A percentile compares a stretch with the other conserved stretches of the same genome.
These are phyloP conservation scores for Lasioglossum albipes DNA, from an alignment of 1,140 invertebrate species.

Conservation along the genomic window DNA sequence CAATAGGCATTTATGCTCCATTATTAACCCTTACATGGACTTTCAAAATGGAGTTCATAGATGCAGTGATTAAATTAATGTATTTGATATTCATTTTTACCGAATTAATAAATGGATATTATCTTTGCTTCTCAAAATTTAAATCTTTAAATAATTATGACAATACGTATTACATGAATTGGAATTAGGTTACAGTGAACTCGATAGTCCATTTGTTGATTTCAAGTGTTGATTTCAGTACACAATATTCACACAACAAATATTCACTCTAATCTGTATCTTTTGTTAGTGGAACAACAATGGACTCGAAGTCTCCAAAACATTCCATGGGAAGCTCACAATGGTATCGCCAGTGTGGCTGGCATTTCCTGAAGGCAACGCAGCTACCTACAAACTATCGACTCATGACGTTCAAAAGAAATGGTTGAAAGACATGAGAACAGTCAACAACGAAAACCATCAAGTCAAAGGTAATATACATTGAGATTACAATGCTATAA, in stretches of 20 bases:
- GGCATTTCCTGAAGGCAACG: constrained; percentile 85
- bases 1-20: too few species aligned
- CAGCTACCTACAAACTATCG: constrained; percentile 83
- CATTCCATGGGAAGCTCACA: constrained; percentile 93
- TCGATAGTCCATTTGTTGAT: too few species aligned
- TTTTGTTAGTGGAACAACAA: constrained; percentile 94
- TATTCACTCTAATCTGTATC: not conserved
- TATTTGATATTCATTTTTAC: too few species aligned
- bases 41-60: too few species aligned
- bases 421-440: constrained; percentile 88
- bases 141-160: too few species aligned
- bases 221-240: not conserved
- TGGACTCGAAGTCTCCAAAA: constrained; percentile 96
- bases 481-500: constrained; percentile 7
- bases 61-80: too few species aligned
- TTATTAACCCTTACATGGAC: too few species aligned
- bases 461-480: constrained; percentile 76
- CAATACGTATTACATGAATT: too few species aligned
- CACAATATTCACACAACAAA: not conserved
- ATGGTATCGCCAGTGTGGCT: constrained; percentile 97
- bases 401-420: constrained; percentile 90
- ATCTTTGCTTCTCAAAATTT: too few species aligned
- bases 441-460: constrained; percentile 79
- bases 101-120: too few species aligned
- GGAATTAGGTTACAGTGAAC: too few species aligned